Conservation (phyloP, 2,888 invertebrate species). For the Acrobasis repandana region DNA sequence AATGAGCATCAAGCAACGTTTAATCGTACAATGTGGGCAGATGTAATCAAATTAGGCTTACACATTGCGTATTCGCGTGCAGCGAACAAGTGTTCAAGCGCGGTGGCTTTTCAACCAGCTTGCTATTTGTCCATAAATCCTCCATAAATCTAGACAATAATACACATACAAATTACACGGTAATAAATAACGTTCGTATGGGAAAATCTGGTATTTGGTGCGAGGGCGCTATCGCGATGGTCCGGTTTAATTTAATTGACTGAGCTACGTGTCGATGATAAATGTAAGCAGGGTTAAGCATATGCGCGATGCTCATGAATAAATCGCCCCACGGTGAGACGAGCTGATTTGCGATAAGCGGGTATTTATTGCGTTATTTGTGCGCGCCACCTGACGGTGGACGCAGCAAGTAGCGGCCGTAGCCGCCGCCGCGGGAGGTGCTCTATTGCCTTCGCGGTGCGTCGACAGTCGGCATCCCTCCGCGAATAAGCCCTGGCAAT, state of each 20-base stretch:
- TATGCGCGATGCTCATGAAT: conserved; percentile 73
- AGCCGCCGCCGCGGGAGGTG: conserved; percentile 65
- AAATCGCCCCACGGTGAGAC: conserved; percentile 74
- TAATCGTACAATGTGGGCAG: conserved; percentile 18
- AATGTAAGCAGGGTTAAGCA: conserved; percentile 76
- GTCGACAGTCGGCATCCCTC: conserved; percentile 56
- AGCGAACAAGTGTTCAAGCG: conserved; percentile 17
- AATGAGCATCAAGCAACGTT: conserved; percentile 14
- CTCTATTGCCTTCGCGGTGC: conserved; percentile 56
- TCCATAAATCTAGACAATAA: conserved; percentile 50
- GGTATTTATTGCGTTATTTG: conserved; percentile 79
- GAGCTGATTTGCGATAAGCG: conserved; percentile 81
- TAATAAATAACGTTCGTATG: conserved; percentile 69
- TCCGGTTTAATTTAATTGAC: conserved; percentile 80
- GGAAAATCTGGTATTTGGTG: conserved; percentile 64
- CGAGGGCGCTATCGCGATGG: conserved; percentile 70
- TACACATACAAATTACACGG: conserved; percentile 65
- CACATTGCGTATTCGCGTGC: conserved; percentile 16
- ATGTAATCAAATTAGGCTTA: conserved; percentile 22
- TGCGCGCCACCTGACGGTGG: conserved; percentile 62
- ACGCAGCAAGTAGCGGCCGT: conserved; percentile 39
- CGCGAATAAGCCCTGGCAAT: conserved; percentile 48
- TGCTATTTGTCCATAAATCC: conserved; percentile 52
- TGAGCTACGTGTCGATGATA: conserved; percentile 74
- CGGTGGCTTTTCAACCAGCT: conserved; percentile 41